Evolutionary conservation across 2,888 invertebrate genomes (phyloP), one percentile per base, ranked within the genome.

Genomic region (Bedellia somnulentella): DNA sequence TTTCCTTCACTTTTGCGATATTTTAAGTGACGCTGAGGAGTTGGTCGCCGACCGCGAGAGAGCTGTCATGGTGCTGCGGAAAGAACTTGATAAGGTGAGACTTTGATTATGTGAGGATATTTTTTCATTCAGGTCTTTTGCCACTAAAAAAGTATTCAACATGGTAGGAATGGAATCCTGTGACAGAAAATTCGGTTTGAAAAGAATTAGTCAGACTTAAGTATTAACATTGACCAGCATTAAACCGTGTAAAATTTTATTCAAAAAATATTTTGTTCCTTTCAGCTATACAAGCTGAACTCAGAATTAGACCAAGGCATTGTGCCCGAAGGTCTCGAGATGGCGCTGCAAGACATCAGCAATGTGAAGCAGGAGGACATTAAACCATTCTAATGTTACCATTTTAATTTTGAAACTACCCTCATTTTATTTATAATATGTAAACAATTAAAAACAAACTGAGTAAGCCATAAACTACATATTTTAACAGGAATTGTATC

Each of bases 21-120:
- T n/a, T n/a, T n/a, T n/a, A n/a, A n/a, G n/a, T n/a, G n/a, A 97
- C 57, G 78, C 97, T 41, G 96, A 97, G 63, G 96, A 97, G 67
- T 73, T 97, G 41, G 96, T 97, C 3, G 82, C 90, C 0, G 93
- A 94, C 59, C 78, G 96, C 39, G 97, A 97, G 58, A 89, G 93
- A 46, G 92, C 96, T 6, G 93, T 97, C 11, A 76, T 93, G 42
- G 81, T 89, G 8, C 76, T 97, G 25, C 80, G 93, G 42, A 85
- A 89, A 48, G 97, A 97, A 73, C 77, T 96, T 39, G 94, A 96
- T 52, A 89, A 86, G 82, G 93, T 95, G 68, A 52, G 57, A 37
- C 25, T 14, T 15, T 6, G 5, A 10, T 8, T 6, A 3, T 3
- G 13, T 15, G 9, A 10, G n/a, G n/a, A n/a, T n/a, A n/a, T n/a